Percentiles rank a stretch among this genome's conserved stretches.
Conservation (phyloP, 2,888 invertebrate species). For the Elysia crispata region DNA sequence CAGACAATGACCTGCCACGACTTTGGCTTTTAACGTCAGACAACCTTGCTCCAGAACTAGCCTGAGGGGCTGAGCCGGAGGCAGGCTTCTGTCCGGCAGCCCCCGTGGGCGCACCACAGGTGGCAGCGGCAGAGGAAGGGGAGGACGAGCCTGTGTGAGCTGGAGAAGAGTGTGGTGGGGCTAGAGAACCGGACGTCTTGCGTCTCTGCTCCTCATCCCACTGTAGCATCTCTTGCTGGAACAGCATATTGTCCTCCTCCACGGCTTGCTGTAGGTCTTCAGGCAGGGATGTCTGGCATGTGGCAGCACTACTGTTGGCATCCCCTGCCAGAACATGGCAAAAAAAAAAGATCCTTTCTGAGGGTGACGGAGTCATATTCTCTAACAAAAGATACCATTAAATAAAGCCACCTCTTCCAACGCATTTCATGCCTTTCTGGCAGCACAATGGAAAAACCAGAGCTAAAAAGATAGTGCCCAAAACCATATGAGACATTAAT, state of each 20-base stretch:
- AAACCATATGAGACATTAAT: too few relatives aligned
- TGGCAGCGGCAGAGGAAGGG: too few relatives aligned
- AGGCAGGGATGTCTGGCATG: constrained; percentile 17
- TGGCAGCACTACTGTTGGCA: not conserved
- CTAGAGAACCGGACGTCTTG: constrained; percentile 13
- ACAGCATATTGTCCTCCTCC: constrained; percentile 74
- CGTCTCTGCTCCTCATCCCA: constrained; percentile 75
- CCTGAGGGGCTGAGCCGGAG: too few relatives aligned
- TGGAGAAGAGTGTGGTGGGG: constrained; percentile 42
- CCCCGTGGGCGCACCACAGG: too few relatives aligned
- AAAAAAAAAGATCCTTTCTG: too few relatives aligned
- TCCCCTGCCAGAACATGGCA: constrained; percentile 4
- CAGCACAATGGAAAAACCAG: too few relatives aligned
- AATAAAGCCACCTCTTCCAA: too few relatives aligned
- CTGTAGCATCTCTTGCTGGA: constrained; percentile 64
- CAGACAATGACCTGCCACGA: constrained; percentile 51
- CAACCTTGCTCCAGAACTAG: not conserved
- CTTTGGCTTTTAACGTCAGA: constrained; percentile 1
- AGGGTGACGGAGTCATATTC: too few relatives aligned
- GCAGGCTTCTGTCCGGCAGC: too few relatives aligned
- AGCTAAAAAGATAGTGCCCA: too few relatives aligned
- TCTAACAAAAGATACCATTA: too few relatives aligned
- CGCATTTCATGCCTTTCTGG: too few relatives aligned
- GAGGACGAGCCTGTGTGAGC: constrained; percentile 35
- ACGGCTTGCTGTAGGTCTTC: constrained; percentile 74